Evolutionary conservation across 2,797 vertebrate species (phyloP), one percentile per base, ranked within the genome.

Genomic region (Sternotherus odoratus): DNA sequence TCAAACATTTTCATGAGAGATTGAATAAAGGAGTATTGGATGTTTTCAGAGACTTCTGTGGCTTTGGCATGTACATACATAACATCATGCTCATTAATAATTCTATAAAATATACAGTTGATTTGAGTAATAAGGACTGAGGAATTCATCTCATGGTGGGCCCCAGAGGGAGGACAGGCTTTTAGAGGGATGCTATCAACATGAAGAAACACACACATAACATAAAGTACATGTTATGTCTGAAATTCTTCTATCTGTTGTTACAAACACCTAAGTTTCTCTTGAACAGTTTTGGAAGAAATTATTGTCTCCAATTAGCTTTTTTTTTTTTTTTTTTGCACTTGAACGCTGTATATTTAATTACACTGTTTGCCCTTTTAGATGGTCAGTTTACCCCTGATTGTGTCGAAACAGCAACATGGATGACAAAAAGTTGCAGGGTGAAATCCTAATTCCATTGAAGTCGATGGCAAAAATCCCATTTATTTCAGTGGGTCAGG

Each of bases 141-240:
- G 66, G 66, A 23, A 3, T 72, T 24, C 19, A 43, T 43, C 11
- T 72, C 23, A 5, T 43, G 3, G 39, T 72, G 36, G 10, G 69
- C 2, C 8, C 19, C 2, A 3, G 66, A n/a, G 21, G 5, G n/a
- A 17, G 36, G 17, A 11, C 17, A 12, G 36, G 12, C n/a, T 23
- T 69, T 69, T 39, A 69, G 39, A 39, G 66, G 36, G 36, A 36
- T 39, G n/a, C 36, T 69, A 2, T 69, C 10, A 69, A 23, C 66
- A 39, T 23, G 23, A 69, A 69, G 36, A n/a, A 39, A 24, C 10
- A 3, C 66, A 69, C 2, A 23, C 66, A 5, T n/a, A n/a, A n/a
- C n/a, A n/a, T n/a, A n/a, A n/a, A n/a, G n/a, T n/a, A n/a, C n/a
- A n/a, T n/a, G n/a, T n/a, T n/a, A n/a, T 12, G 9, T 69, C 36